Evolutionary conservation across 2,113 vertebrate species (phyloP).

Genomic region (Heterotis niloticus): DNA sequence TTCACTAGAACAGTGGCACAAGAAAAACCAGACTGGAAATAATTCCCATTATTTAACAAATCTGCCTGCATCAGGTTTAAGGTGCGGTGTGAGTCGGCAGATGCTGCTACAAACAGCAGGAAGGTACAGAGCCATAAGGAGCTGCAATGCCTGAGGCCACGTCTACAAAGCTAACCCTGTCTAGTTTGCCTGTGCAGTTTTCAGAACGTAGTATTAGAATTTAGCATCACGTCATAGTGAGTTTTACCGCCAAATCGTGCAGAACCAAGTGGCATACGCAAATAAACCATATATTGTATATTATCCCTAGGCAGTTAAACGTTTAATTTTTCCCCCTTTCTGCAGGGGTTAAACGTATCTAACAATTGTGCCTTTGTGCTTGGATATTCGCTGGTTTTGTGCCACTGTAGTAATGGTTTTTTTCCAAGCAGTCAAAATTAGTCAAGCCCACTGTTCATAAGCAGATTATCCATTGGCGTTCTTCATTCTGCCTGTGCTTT

Average conservation of each 20-base stretch:
- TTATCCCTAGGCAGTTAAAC: constrained; percentile 9
- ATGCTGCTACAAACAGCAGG: too few relatives aligned
- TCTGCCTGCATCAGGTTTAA: too few relatives aligned
- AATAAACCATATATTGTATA: not conserved
- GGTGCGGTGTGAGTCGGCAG: too few relatives aligned
- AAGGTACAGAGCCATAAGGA: constrained; percentile 6
- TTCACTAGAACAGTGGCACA: too few relatives aligned
- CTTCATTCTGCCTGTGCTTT: not conserved
- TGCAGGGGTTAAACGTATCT: not conserved
- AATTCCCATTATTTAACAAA: too few relatives aligned
- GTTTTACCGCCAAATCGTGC: too few relatives aligned
- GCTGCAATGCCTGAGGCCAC: not conserved
- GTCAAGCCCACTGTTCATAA: not conserved
- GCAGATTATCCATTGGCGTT: not conserved
- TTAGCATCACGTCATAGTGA: not conserved
- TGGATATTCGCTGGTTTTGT: not conserved
- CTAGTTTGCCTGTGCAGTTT: not conserved
- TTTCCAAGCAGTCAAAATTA: not conserved
- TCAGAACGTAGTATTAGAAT: not conserved
- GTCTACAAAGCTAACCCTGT: not conserved
- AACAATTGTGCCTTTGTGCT: not conserved
- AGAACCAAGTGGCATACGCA: not conserved
- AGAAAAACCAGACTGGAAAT: too few relatives aligned
- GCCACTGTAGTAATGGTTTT: not conserved
- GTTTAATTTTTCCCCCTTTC: not conserved